A percentile compares a stretch with the other conserved stretches of the same genome.
Conservation (phyloP, 2,797 vertebrate genomes). For the Anguilla obscura region DNA sequence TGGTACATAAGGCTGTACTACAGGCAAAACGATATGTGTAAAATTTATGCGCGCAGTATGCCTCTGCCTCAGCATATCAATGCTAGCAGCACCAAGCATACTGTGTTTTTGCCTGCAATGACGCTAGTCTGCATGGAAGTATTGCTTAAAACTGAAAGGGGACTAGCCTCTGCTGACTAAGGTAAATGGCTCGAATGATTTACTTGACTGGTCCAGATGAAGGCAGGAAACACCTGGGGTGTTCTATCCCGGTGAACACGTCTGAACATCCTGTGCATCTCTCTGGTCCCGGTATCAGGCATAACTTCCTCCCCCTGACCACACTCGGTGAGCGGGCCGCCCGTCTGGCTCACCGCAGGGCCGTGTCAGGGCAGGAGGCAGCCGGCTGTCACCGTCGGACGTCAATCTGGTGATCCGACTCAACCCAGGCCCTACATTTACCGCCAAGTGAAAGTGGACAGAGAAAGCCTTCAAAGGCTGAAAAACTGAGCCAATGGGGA, state of each 20-base stretch:
- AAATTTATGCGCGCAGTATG: neutral
- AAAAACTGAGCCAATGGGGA: neutral
- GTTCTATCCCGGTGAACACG: neutral
- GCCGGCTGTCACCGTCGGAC: slow-evolving; percentile 35
- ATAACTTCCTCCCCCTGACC: slow-evolving; percentile 6
- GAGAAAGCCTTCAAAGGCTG: neutral
- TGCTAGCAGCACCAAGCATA: neutral
- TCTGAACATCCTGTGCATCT: slow-evolving; percentile 43
- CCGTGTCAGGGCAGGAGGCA: neutral
- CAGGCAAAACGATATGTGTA: neutral
- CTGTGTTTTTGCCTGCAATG: neutral
- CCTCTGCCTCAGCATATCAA: neutral
- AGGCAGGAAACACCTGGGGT: neutral
- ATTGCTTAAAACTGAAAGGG: neutral
- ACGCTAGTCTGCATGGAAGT: neutral
- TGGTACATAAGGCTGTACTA: neutral
- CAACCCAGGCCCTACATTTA: slow-evolving; percentile 16
- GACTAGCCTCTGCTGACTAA: neutral
- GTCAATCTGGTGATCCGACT: slow-evolving; percentile 34
- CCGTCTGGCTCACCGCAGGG: neutral
- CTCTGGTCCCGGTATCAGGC: neutral
- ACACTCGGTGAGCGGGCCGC: slow-evolving; percentile 14
- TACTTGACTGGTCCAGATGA: neutral
- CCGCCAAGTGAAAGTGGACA: slow-evolving; percentile 10
- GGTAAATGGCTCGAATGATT: neutral